Evolutionary conservation across 1,140 invertebrate species (phyloP), one percentile per base, ranked within the genome.

Genomic region (Bombus impatiens): DNA sequence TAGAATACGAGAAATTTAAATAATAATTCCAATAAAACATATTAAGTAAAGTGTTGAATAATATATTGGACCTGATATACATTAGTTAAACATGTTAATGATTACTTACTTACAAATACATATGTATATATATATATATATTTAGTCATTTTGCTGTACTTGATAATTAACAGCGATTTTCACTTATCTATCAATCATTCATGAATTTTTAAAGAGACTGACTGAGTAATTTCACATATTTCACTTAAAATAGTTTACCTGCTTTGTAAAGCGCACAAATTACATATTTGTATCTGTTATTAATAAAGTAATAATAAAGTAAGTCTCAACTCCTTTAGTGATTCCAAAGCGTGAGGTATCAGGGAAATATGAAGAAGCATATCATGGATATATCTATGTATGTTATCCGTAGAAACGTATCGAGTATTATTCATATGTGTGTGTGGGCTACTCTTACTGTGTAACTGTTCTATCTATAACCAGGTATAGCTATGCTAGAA

Each of bases 311-410:
- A 74, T 72, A 82, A 65, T 15, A 65, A 71, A 65, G 25, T 65
- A 47, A 74, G 35, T 44, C 22, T 28, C 18, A 82, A 82, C 37
- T 82, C 53, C 70, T 75, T 82, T 28, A 75, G 80, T 75, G 70
- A 82, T 82, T 82, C 8, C 22, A 65, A 82, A 74, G 18, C n/a
- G 71, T 47, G 57, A 65, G 65, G 53, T 75, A 82, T 32, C 71
- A 82, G 80, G 70, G 8, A 42, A 62, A 74, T 12, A 40, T 42
- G 0, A 25, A 42, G 37, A 10, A 72, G 35, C 9, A 35, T 32
- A 37, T 10, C 44, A 47, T 67, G 25, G 70, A 42, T 15, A 10
- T n/a, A 53, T 25, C 12, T 47, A 35, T n/a, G 18, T 37, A 5
- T 53, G 6, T 32, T 10, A n/a, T 3, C 13, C 22, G 25, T 37